Evolutionary conservation across 1,140 invertebrate genomes (phyloP), one percentile per base, ranked within the genome.

Genomic region (Galendromus occidentalis): DNA sequence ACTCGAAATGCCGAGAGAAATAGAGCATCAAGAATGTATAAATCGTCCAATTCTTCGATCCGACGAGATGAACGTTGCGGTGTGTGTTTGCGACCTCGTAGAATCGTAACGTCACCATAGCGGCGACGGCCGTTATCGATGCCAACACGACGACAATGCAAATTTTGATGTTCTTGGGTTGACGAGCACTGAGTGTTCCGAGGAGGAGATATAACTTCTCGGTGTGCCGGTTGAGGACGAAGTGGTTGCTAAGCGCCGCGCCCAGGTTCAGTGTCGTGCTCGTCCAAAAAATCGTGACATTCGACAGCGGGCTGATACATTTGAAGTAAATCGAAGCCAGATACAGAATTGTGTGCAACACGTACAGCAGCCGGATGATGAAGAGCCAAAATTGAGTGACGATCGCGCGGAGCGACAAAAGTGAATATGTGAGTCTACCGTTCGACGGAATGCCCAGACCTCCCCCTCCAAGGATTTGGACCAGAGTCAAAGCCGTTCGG

Each of bases 141-240:
- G 51, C 51, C 14, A 59, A 22, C 14, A 59, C 51, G 1, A 59
- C 51, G 25, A 59, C 51, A 25, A 59, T 59, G 9, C 51, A 59
- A 29, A 22, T 59, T 59, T 59, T 59, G 14, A 59, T 59, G 33
- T 59, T 59, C 22, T 59, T 59, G 4, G 51, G 51, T 33, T 59
- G 51, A 12, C 51, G 51, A 4, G 51, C 51, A 59, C 51, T 59
- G 25, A 59, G 22, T 22, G 51, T 18, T 4, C 14, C 22, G 14
- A 59, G 22, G 14, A 59, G 22, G 2, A 59, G 14, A 33, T 59
- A 59, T 14, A 59, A 33, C 9, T 59, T 59, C 25, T 9, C 51
- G 14, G 51, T 59, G 9, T 59, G 22, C 2, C 51, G 51, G 25
- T 59, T 59, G 17, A 59, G 22, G 14, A 33, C 51, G 51, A 59